These are phyloP conservation scores for Ploceus nigricollis DNA, from an alignment of 2,113 vertebrate species.

Conservation along the genomic window DNA sequence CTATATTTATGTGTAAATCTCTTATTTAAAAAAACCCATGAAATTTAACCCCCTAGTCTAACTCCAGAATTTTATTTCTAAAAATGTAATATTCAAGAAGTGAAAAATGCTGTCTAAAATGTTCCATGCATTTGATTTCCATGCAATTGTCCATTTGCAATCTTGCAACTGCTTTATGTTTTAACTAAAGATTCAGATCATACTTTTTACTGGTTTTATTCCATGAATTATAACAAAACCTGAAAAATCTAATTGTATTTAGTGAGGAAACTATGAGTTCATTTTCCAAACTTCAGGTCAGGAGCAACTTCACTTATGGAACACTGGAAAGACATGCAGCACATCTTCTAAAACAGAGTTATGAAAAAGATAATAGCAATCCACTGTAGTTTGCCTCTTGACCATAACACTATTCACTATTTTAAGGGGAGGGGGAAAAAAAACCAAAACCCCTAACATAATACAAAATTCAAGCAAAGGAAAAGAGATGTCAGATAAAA, in stretches of 20 bases:
- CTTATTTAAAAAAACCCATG: neutral
- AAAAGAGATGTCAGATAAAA: neutral
- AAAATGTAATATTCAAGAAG: neutral
- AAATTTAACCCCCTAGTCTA: neutral
- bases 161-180: neutral
- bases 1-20: neutral
- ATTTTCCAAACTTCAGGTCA: neutral
- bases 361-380: neutral
- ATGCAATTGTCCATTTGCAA: neutral
- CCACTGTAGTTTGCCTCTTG: no score
- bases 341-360: neutral
- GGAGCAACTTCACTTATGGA: neutral
- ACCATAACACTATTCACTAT: no score
- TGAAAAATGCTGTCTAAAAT: neutral
- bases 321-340: neutral
- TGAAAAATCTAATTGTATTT: neutral
- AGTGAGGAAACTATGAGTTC: neutral
- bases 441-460: fast-evolving
- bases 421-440: neutral
- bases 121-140: neutral
- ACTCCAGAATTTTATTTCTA: neutral
- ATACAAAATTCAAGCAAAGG: neutral
- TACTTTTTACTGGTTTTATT: neutral
- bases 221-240: neutral
- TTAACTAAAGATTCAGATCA: neutral